Evolutionary conservation across 2,888 invertebrate genomes (phyloP).

Genomic region (Poecilobothrus nobilitatus): DNA sequence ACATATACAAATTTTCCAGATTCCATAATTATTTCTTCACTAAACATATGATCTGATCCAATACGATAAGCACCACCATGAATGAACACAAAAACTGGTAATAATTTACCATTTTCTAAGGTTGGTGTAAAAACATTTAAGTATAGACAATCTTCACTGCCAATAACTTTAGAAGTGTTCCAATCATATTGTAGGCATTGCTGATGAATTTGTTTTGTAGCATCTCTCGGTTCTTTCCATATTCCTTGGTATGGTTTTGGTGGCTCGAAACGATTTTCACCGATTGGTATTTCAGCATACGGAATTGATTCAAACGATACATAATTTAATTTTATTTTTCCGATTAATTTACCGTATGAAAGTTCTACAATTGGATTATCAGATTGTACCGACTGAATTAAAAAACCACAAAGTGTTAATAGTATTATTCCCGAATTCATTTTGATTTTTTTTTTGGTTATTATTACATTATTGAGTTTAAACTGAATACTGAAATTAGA

Average conservation of each 20-base stretch:
- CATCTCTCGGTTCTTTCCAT: conserved; percentile 35
- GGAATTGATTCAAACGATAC: conserved; percentile 57
- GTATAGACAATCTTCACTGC: conserved; percentile 58
- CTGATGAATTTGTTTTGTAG: conserved; percentile 35
- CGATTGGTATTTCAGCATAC: conserved; percentile 55
- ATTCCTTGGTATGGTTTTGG: conserved; percentile 22
- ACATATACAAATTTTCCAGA: conserved; percentile 56
- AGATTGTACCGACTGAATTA: not conserved
- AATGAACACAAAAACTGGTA: conserved; percentile 55
- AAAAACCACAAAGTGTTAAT: not conserved
- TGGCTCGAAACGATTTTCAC: conserved; percentile 50
- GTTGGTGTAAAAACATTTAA: conserved; percentile 53
- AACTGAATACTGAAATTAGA: too few species aligned
- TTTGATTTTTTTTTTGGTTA: too few species aligned
- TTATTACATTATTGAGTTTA: too few species aligned
- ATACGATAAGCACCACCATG: conserved; percentile 61
- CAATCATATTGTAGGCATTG: not conserved
- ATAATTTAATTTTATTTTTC: conserved; percentile 31
- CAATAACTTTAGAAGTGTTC: conserved; percentile 30
- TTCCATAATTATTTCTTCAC: conserved; percentile 52
- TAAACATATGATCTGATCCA: conserved; percentile 48
- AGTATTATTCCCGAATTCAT: too few species aligned
- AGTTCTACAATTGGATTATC: conserved; percentile 19
- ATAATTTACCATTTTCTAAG: conserved; percentile 16
- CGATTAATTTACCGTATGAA: conserved; percentile 24